Conservation (phyloP, 2,888 invertebrate genomes). For the Callimorpha dominula region DNA sequence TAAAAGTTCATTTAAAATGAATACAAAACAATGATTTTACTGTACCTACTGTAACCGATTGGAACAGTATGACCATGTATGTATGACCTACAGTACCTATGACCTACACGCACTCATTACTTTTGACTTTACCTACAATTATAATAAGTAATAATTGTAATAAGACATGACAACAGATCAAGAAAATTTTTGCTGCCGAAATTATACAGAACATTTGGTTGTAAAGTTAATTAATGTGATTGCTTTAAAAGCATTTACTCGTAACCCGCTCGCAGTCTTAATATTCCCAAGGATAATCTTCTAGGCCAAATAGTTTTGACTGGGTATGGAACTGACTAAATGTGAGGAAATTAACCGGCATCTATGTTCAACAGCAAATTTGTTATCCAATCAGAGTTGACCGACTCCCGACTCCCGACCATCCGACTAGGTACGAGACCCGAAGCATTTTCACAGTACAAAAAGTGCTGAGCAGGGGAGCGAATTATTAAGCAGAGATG, state of each 20-base stretch:
- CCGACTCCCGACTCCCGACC: neutral
- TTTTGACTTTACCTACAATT: slow-evolving; percentile 12
- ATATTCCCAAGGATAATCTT: neutral
- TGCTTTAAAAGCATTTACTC: neutral
- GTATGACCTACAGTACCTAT: slow-evolving; percentile 21
- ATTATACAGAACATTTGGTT: neutral
- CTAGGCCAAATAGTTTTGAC: neutral
- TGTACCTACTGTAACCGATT: slow-evolving; percentile 6
- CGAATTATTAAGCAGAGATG: neutral
- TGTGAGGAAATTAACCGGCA: neutral
- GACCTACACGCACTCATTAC: slow-evolving; percentile 20
- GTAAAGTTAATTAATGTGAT: neutral
- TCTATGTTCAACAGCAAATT: neutral
- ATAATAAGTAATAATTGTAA: slow-evolving; percentile 9
- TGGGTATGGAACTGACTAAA: neutral
- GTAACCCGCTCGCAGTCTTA: neutral
- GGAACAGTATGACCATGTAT: slow-evolving; percentile 22
- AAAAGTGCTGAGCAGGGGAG: neutral
- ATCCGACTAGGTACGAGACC: neutral
- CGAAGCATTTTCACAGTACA: neutral
- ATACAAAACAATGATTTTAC: slow-evolving; percentile 29
- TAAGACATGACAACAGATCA: slow-evolving; percentile 20
- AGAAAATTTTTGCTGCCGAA: slow-evolving; percentile 18
- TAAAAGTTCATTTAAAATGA: slow-evolving; percentile 26
- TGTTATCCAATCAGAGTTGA: neutral